Percentiles rank a stretch among this genome's conserved stretches.
phyloP scores from a whole-genome alignment of 2,888 invertebrate species.

The Drosophila anceps region DNA sequence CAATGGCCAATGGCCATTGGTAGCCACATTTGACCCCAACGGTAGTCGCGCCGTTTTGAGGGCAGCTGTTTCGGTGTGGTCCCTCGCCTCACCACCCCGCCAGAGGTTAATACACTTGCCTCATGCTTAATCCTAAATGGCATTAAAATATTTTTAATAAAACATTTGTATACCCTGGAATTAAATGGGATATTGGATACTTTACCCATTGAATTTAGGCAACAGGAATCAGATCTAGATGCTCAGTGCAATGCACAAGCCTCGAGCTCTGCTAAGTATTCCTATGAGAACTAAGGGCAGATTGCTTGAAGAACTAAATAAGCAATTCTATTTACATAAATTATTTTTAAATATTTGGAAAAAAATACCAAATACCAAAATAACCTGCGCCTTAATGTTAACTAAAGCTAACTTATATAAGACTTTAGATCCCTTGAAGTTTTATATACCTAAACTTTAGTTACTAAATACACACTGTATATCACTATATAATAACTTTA shows the following conservation, averaged over 20 bases:
- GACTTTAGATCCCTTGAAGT: background rate
- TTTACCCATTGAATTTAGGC: background rate
- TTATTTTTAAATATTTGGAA: too few relatives aligned
- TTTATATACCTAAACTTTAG: background rate
- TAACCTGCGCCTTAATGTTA: too few relatives aligned
- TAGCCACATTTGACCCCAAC: slow-evolving; percentile 53
- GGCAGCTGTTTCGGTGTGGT: slow-evolving; percentile 56
- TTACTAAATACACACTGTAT: background rate
- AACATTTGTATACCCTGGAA: slow-evolving; percentile 49
- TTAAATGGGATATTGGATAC: rapidly evolving
- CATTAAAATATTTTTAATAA: slow-evolving; percentile 80
- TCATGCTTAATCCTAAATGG: slow-evolving; percentile 78
- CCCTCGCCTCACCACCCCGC: slow-evolving; percentile 16
- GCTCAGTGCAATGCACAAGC: too few relatives aligned
- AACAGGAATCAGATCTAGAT: too few relatives aligned
- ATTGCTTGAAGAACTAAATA: too few relatives aligned
- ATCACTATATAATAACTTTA: background rate
- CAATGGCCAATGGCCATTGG: slow-evolving; percentile 40
- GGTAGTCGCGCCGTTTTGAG: slow-evolving; percentile 46
- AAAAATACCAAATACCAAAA: too few relatives aligned
- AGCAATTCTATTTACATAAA: too few relatives aligned
- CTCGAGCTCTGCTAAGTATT: too few relatives aligned
- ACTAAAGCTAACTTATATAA: background rate
- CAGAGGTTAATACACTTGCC: slow-evolving; percentile 75
- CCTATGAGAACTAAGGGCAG: too few relatives aligned